Percentiles rank a stretch among this genome's conserved stretches.
Evolutionary conservation across 2,113 vertebrate genomes (phyloP).

Genomic region (Steatornis caripensis): DNA sequence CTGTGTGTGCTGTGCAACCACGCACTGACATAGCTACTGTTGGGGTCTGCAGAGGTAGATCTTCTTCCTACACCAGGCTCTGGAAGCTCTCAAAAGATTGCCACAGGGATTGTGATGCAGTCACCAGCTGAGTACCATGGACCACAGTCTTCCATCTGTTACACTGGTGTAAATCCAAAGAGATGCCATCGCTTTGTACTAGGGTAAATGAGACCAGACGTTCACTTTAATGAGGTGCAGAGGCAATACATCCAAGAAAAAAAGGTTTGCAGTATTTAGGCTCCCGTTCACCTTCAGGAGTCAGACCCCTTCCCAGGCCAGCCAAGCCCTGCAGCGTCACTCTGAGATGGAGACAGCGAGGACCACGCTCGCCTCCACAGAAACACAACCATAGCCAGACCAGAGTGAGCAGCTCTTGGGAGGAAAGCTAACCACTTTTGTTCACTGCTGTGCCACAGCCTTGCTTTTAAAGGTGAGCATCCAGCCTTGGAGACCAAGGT

Average conservation of each 20-base stretch:
- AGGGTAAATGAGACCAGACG: not conserved
- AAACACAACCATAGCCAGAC: not conserved
- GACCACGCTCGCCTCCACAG: fast-evolving
- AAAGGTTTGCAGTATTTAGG: not conserved
- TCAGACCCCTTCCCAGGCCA: not conserved
- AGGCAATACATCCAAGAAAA: not conserved
- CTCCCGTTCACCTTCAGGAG: not conserved
- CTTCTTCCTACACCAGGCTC: not conserved
- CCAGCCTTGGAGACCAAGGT: not conserved
- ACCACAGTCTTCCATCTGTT: not conserved
- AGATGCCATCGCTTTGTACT: not conserved
- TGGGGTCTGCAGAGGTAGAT: not conserved
- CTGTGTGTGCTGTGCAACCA: not conserved
- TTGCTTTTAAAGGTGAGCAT: not conserved
- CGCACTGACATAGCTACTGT: not conserved
- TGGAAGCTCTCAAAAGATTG: not conserved
- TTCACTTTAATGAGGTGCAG: not conserved
- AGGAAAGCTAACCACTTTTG: not conserved
- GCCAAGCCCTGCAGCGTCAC: not conserved
- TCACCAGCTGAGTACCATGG: not conserved
- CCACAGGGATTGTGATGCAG: fast-evolving
- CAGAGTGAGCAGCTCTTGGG: fast-evolving
- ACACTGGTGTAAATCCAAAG: not conserved
- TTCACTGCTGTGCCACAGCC: not conserved
- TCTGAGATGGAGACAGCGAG: not conserved